Base-by-base conservation (phyloP, 2,888 invertebrate genomes). In the Plemyria rubiginata region DNA sequence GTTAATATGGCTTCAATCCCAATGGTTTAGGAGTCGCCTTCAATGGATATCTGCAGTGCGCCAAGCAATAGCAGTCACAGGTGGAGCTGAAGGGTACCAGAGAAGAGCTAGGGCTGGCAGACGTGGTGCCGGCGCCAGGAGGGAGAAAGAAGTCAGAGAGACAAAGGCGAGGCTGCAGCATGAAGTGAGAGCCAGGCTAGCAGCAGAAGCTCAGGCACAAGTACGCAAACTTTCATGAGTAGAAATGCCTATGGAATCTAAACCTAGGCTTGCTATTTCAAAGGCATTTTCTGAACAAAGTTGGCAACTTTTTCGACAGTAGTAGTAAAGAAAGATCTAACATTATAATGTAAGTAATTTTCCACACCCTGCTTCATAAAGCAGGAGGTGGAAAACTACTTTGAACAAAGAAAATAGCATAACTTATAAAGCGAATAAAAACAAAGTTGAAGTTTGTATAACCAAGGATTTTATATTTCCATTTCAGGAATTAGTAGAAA, bases 41-140 rank as follows among this genome's bases (percentile, higher is more conserved):
- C 96, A 96, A 85, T 96, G 96, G 96, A 90, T 96, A 66, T 95
- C 96, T n/a, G 95, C 96, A 0, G 79, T 97, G 6, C 95, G 96
- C 60, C 93, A 95, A 66, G 96, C 96, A 3, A 94, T 96, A 11
- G 94, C 95, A 22, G 94, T 96, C 74, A 95, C 96, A 0, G 95
- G 94, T 0, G 95, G 95, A 0, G 94, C 94, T 32, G 95, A 96
- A 74, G 95, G 96, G 1, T 96, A 95, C 85, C 96, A 96, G 79
- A 85, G 96, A 13, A 84, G 94, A 16, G 94, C 93, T 72, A 83
- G 93, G 13, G 90, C 93, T 11, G 85, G 87, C 6, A 80, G 94
- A 53, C 82, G 94, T 0, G 93, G 93, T 12, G 94, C 94, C 72
- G 92, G 94, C n/a, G 88, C 92, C 56, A 70, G 94, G 48, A 73